phyloP scores from a whole-genome alignment of 2,797 vertebrate genomes.

The Poecile montanus region DNA sequence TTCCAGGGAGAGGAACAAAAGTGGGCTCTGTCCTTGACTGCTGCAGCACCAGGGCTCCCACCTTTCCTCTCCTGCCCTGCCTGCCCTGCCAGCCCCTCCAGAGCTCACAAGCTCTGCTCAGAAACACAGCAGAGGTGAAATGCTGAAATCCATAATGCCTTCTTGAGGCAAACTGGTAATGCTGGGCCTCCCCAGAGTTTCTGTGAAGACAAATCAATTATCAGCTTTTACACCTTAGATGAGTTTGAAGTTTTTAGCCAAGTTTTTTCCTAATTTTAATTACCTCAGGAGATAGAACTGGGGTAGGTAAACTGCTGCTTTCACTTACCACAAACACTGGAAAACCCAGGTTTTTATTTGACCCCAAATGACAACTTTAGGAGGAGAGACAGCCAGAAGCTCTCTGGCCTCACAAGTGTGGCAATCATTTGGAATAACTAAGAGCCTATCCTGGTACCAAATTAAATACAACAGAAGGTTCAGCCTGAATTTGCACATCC shows the following conservation, averaged over 20 bases:
- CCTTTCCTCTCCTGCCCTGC: neutral
- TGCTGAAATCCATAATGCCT: neutral
- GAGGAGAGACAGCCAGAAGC: neutral
- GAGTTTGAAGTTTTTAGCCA: neutral
- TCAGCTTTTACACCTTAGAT: neutral
- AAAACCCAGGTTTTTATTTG: neutral
- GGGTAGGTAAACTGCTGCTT: neutral
- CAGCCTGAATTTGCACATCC: neutral
- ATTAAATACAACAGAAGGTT: neutral
- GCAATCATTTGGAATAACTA: neutral
- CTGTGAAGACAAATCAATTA: neutral
- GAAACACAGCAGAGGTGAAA: fast-evolving
- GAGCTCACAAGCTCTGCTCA: neutral
- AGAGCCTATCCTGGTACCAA: neutral
- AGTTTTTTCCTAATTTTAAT: neutral
- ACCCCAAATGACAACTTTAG: neutral
- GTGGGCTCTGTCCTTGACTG: neutral
- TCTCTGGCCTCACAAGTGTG: neutral
- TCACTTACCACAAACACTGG: neutral
- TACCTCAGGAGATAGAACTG: neutral
- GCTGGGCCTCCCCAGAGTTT: neutral
- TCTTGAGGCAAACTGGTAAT: neutral
- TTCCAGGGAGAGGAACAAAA: neutral
- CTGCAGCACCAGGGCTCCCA: neutral
- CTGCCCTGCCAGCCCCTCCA: neutral